These are phyloP conservation scores for Apostichopus leukothele DNA, from an alignment of 53 echinoderm and acorn worm species.

Conservation along the genomic window DNA sequence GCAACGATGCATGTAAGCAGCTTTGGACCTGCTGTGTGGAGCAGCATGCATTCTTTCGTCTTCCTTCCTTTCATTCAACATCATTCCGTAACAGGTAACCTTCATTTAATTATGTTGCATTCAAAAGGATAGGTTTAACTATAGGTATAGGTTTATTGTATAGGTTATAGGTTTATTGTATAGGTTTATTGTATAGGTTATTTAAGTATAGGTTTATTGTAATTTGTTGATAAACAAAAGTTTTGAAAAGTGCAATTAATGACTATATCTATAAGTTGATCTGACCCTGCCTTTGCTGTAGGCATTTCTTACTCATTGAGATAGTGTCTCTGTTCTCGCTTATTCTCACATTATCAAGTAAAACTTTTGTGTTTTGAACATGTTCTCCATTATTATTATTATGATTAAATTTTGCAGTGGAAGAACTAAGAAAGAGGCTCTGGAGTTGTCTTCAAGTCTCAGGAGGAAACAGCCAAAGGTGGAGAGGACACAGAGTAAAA, in stretches of 20 bases:
- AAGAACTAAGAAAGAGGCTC: conserved; percentile 78
- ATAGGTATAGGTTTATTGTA: no score
- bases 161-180: no score
- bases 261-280: neutral
- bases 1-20: conserved; percentile 76
- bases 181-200: no score
- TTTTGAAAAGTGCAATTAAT: no score
- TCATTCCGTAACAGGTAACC: conserved; percentile 34
- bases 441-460: conserved; percentile 69
- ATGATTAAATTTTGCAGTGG: conserved; percentile 52
- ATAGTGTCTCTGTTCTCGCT: no score
- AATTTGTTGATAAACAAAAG: no score
- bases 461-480: conserved; percentile 78
- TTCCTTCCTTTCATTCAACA: conserved; percentile 46
- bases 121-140: no score
- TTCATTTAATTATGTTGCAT: neutral
- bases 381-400: no score
- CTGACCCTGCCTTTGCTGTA: neutral
- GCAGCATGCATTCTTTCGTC: conserved; percentile 97
- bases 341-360: no score
- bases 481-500: conserved; percentile 71
- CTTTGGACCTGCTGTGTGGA: conserved; percentile 95
- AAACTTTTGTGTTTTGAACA: no score
- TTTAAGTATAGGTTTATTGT: no score
- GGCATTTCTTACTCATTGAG: no score